Evolutionary conservation across 2,113 vertebrate genomes (phyloP).

Genomic region (Tylochromis polylepis): DNA sequence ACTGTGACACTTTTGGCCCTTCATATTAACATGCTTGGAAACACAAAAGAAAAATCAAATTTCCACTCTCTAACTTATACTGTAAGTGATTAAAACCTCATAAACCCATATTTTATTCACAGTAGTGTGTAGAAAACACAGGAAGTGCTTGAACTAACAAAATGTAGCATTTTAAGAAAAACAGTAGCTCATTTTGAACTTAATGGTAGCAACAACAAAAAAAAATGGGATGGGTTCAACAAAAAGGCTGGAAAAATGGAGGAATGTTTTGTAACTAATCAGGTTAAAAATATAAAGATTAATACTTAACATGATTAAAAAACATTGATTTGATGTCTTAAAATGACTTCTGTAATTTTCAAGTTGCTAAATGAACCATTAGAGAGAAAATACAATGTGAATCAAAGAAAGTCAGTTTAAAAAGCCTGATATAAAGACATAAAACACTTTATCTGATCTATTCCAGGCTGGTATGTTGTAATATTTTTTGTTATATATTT

Average conservation of each 20-base stretch:
- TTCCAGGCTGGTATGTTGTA: background rate
- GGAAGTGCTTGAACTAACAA: background rate
- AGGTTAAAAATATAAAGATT: background rate
- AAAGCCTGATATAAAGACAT: background rate
- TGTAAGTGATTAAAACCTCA: background rate
- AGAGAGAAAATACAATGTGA: background rate
- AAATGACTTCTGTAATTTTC: background rate
- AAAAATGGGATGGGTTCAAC: background rate
- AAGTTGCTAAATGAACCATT: background rate
- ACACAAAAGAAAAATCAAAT: background rate
- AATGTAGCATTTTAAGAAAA: background rate
- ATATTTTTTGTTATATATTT: background rate
- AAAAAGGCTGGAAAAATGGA: background rate
- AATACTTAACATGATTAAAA: background rate
- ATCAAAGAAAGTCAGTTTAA: too few species aligned
- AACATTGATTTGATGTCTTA: too few species aligned
- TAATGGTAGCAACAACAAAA: background rate
- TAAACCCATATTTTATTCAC: background rate
- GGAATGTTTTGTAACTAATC: background rate
- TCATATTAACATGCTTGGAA: background rate
- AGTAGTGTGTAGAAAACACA: background rate
- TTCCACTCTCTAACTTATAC: background rate
- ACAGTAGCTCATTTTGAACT: background rate
- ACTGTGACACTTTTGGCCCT: background rate
- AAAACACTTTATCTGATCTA: background rate